Percentiles rank a stretch among this genome's conserved stretches.
These are phyloP conservation scores for Lochmaea crataegi DNA, from an alignment of 2,888 invertebrate genomes.

Conservation along the genomic window DNA sequence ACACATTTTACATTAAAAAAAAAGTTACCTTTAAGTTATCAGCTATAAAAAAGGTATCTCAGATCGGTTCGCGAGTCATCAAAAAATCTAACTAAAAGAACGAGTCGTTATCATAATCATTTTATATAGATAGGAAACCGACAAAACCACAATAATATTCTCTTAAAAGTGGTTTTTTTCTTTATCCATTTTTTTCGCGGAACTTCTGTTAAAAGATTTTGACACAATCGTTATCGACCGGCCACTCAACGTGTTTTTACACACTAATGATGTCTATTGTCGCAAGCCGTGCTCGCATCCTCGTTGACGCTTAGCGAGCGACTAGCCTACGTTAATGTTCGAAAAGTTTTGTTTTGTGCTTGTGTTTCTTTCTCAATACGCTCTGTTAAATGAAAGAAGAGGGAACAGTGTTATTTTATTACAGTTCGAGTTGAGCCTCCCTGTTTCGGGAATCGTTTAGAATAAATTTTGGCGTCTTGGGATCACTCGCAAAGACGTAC, in stretches of 20 bases:
- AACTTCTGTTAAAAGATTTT: slow-evolving; percentile 13
- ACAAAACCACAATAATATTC: slow-evolving; percentile 17
- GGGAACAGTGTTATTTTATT: slow-evolving; percentile 7
- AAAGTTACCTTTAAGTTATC: not conserved
- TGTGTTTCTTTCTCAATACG: slow-evolving; percentile 1
- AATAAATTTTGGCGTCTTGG: slow-evolving; percentile 13
- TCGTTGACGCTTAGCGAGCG: slow-evolving; percentile 5
- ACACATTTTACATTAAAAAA: slow-evolving; percentile 31
- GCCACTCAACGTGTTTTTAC: not conserved
- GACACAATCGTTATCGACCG: slow-evolving; percentile 16
- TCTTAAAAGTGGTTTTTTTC: slow-evolving; percentile 15
- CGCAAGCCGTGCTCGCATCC: slow-evolving; percentile 8
- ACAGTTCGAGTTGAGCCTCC: slow-evolving; percentile 6
- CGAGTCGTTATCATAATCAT: slow-evolving; percentile 19
- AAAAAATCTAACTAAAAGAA: slow-evolving; percentile 27
- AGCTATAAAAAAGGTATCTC: not conserved
- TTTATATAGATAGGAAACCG: slow-evolving; percentile 30
- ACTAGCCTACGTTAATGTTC: slow-evolving; percentile 1
- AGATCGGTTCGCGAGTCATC: slow-evolving; percentile 12
- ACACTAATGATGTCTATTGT: not conserved
- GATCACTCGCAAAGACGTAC: slow-evolving; percentile 10
- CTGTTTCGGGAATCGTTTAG: slow-evolving; percentile 20
- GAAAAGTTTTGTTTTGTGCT: slow-evolving; percentile 16
- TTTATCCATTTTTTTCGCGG: slow-evolving; percentile 24
- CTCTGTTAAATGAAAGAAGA: slow-evolving; percentile 10